Evolutionary conservation across 2,797 vertebrate species (phyloP).

Genomic region (Chelidonichthys spinosus): DNA sequence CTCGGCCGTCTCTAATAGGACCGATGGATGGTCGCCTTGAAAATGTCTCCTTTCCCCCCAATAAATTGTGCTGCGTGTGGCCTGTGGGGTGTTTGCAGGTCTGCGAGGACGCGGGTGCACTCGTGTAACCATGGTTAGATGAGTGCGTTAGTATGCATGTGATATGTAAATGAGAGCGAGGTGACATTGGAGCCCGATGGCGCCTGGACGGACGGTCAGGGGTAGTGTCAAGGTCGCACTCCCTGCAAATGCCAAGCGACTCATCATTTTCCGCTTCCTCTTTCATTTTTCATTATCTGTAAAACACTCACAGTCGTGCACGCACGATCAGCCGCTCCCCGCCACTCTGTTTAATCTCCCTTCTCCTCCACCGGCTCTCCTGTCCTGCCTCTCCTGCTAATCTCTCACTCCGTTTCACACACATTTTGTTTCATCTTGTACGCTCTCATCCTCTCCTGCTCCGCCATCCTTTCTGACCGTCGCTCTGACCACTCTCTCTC

Average conservation of each 20-base stretch:
- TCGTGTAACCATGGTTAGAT: not conserved
- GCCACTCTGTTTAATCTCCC: constrained; percentile 43
- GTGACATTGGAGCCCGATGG: constrained; percentile 42
- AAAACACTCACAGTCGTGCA: constrained; percentile 49
- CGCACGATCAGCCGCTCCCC: constrained; percentile 24
- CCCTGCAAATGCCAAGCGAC: constrained; percentile 18
- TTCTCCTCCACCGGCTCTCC: constrained; percentile 6
- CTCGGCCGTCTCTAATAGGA: constrained; percentile 30
- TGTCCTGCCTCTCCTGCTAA: constrained; percentile 33
- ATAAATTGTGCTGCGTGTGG: constrained; percentile 35
- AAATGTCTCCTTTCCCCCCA: constrained; percentile 36
- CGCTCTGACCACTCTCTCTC: constrained; percentile 24
- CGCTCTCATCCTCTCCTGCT: constrained; percentile 5
- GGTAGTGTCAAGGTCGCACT: constrained; percentile 49
- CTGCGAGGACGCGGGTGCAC: constrained; percentile 9
- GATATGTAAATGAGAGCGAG: constrained; percentile 36
- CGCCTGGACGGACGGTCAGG: constrained; percentile 48
- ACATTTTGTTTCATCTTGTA: constrained; percentile 6
- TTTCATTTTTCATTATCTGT: constrained; percentile 34
- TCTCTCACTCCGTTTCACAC: constrained; percentile 50
- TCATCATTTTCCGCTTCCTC: constrained; percentile 21
- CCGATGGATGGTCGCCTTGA: constrained; percentile 47
- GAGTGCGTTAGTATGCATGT: constrained; percentile 22
- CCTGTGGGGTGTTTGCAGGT: not conserved
- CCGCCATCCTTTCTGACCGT: constrained; percentile 10